These are phyloP conservation scores for Apodemia zela DNA, from an alignment of 2,888 invertebrate species.

Conservation along the genomic window DNA sequence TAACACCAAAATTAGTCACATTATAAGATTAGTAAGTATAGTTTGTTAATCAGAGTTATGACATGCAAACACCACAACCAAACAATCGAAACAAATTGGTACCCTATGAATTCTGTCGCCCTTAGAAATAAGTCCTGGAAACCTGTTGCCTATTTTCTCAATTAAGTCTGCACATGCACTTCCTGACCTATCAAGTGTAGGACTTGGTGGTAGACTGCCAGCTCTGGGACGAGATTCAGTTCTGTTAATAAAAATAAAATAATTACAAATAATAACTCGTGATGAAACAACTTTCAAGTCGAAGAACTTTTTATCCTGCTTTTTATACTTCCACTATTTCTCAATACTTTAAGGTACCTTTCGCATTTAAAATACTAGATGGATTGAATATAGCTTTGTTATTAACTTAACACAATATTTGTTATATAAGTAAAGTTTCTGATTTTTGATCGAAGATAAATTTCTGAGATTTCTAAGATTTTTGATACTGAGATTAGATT, in stretches of 20 bases:
- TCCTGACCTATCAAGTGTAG: slow-evolving; percentile 40
- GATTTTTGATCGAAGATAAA: too few species aligned
- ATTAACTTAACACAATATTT: too few species aligned
- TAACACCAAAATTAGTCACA: not conserved
- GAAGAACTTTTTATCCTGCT: too few species aligned
- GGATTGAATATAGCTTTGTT: too few species aligned
- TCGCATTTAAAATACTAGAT: too few species aligned
- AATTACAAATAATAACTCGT: not conserved
- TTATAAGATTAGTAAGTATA: not conserved
- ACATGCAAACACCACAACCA: slow-evolving; percentile 33
- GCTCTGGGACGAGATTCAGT: slow-evolving; percentile 53
- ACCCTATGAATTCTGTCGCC: slow-evolving; percentile 83
- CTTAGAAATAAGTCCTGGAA: slow-evolving; percentile 72
- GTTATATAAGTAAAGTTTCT: too few species aligned
- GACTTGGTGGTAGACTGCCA: slow-evolving; percentile 60
- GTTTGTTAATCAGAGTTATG: slow-evolving; percentile 6
- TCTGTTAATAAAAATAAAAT: slow-evolving; percentile 36
- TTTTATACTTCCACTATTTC: too few species aligned
- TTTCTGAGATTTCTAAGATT: too few species aligned
- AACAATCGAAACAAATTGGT: slow-evolving; percentile 38
- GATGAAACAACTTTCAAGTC: too few species aligned
- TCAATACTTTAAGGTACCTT: too few species aligned
- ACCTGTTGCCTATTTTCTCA: slow-evolving; percentile 71
- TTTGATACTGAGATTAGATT: too few species aligned
- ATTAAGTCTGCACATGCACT: slow-evolving; percentile 61